Evolutionary conservation across 2,888 invertebrate genomes (phyloP), one percentile per base, ranked within the genome.

Genomic region (Trachelus troglodyta): DNA sequence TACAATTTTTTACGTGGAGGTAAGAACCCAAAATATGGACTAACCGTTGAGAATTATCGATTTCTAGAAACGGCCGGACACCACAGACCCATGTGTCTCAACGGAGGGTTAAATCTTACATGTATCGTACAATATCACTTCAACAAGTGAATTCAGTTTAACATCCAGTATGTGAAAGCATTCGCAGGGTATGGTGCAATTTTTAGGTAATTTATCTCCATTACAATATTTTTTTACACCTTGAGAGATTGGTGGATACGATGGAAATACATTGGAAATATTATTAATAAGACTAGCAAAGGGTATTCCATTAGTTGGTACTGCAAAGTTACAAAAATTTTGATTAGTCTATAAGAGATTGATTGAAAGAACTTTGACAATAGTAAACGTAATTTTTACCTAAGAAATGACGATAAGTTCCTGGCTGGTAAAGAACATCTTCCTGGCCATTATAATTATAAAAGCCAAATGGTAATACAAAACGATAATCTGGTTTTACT

Each of bases 91-190:
- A n/a, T n/a, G n/a, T n/a, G n/a, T n/a, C n/a, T n/a, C n/a, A n/a
- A n/a, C n/a, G n/a, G n/a, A n/a, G n/a, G n/a, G n/a, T n/a, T n/a
- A 31, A 34, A 74, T 82, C 90, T 92, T 91, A 96, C 96, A 96
- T 95, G 96, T 95, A 92, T 97, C 97, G 87, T 97, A 96, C 75
- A 97, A 92, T 82, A 97, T 95, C 79, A 97, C 94, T 93, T 97
- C 97, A 33, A 97, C 97, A 76, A 97, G 93, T 79, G 97, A 96
- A 89, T 96, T 95, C 33, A 96, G 92, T 56, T 95, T 95, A 81
- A 97, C 95, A 89, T 96, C 95, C 76, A 97, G 94, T 91, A 96
- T 95, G 90, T 97, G 96, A 0, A 96, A 95, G 91, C 97, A 97
- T 94, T 96, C 96, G 92, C 96, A 96, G 91, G 96, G 96, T 83